Evolutionary conservation across 2,113 vertebrate species (phyloP).

Genomic region (Cathartes aura): DNA sequence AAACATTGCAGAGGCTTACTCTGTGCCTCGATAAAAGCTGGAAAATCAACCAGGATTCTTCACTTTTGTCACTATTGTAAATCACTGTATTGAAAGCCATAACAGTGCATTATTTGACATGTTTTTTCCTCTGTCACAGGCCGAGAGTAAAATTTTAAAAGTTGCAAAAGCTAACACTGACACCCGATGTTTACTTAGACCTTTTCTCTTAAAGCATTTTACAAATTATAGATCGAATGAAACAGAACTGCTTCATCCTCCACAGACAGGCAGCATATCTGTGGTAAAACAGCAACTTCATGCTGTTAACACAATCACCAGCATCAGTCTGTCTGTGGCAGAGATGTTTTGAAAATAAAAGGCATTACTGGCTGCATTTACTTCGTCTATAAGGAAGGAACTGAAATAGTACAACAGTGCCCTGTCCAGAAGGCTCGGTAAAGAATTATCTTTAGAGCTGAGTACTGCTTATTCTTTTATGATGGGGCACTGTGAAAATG

Average conservation of each 20-base stretch:
- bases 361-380: background rate
- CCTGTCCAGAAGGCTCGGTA: background rate
- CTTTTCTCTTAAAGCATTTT: background rate
- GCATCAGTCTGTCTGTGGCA: background rate
- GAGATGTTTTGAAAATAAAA: background rate
- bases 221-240: background rate
- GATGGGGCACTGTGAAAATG: background rate
- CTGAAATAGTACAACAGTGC: background rate
- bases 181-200: background rate
- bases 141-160: background rate
- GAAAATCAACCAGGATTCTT: background rate
- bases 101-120: background rate
- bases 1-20: background rate
- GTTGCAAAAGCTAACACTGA: background rate
- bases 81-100: background rate
- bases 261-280: background rate
- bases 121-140: background rate
- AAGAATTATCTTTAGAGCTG: background rate
- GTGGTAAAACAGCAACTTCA: background rate
- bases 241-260: background rate
- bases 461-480: background rate
- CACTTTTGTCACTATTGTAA: background rate
- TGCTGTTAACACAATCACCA: accelerated
- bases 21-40: background rate
- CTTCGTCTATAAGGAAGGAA: background rate